These are phyloP conservation scores for Clamator glandarius DNA, from an alignment of 2,797 vertebrate genomes.

Conservation along the genomic window DNA sequence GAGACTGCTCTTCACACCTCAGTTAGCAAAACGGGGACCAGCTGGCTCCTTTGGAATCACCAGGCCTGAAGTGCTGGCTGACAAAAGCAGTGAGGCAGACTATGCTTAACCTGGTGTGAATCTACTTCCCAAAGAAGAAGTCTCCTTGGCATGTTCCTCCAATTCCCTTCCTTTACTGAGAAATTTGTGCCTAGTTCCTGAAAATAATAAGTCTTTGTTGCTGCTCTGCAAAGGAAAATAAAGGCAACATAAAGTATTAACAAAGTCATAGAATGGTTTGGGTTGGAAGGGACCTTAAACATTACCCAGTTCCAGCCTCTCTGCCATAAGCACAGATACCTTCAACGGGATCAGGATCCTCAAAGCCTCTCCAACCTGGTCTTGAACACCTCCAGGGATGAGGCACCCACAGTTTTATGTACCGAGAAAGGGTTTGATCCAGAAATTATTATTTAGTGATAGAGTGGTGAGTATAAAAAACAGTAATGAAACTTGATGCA, in stretches of 20 bases:
- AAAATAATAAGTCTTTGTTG: neutral
- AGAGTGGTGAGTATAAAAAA: neutral
- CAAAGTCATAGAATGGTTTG: neutral
- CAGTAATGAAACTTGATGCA: neutral
- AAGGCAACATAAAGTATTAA: neutral
- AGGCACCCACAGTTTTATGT: neutral
- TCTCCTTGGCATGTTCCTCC: neutral
- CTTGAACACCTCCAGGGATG: too few species aligned
- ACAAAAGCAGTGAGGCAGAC: neutral
- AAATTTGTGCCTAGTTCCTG: neutral
- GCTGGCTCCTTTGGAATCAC: neutral
- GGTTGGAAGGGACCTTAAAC: too few species aligned
- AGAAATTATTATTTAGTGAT: neutral
- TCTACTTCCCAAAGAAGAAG: neutral
- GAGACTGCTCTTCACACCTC: neutral
- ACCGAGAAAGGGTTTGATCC: neutral
- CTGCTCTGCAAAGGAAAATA: neutral
- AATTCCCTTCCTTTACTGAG: neutral
- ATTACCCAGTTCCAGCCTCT: too few species aligned
- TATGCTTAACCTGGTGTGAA: neutral
- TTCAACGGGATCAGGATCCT: too few species aligned
- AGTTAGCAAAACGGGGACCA: neutral
- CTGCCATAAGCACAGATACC: too few species aligned
- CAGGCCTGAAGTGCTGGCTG: neutral
- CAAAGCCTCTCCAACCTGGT: too few species aligned